A percentile compares a stretch with the other conserved stretches of the same genome.
Conservation (phyloP, 2,113 vertebrate species). For the Crocuta crocuta region DNA sequence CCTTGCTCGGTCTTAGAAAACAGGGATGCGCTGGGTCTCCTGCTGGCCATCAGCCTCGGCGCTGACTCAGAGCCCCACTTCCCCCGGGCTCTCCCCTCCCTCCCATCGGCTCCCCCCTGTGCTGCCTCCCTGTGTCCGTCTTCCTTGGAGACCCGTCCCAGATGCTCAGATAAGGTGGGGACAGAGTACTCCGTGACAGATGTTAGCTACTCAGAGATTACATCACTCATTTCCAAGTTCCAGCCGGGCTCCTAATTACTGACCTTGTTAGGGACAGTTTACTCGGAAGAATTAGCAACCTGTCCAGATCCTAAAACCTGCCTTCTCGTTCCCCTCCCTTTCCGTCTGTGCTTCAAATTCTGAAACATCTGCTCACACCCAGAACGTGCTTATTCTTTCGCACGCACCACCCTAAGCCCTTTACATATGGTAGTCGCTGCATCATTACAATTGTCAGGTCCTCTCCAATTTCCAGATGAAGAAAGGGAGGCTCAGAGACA, state of each 20-base stretch:
- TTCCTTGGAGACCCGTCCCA: not conserved
- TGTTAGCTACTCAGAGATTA: not conserved
- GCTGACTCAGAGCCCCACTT: not conserved
- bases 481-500: not conserved
- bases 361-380: not conserved
- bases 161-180: not conserved
- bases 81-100: not conserved
- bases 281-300: not conserved
- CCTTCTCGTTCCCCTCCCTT: not conserved
- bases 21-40: not conserved
- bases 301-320: not conserved
- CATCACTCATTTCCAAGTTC: not conserved
- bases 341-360: not conserved
- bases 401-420: not conserved
- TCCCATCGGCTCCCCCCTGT: not conserved
- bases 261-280: not conserved
- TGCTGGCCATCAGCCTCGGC: no score
- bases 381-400: not conserved
- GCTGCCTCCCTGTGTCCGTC: not conserved
- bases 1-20: not conserved
- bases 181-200: not conserved
- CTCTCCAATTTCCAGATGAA: constrained; percentile 9
- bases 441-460: not conserved
- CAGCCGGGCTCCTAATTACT: not conserved
- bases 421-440: not conserved